Percentiles rank a stretch among this genome's conserved stretches.
phyloP scores from a whole-genome alignment of 2,888 invertebrate species.

The Phlogophora meticulosa region DNA sequence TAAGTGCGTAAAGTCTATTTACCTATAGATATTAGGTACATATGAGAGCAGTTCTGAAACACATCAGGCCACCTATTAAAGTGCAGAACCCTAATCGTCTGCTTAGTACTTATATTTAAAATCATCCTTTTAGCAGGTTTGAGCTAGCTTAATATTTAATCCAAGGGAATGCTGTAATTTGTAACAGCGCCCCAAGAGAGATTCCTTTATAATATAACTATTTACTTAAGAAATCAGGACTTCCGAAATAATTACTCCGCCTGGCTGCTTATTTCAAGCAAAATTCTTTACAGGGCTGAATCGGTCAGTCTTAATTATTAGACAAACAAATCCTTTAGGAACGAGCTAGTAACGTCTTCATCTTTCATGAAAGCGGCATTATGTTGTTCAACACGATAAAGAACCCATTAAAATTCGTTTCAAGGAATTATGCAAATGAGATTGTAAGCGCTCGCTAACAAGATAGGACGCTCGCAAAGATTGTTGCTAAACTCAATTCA shows the following conservation, averaged over 20 bases:
- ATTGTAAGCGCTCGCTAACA: conserved; percentile 84
- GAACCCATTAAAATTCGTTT: conserved; percentile 85
- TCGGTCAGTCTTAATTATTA: conserved; percentile 69
- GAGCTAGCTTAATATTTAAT: conserved; percentile 12
- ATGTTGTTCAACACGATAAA: conserved; percentile 84
- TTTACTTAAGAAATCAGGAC: conserved; percentile 27
- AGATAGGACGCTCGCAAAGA: conserved; percentile 82
- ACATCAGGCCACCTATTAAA: too few relatives aligned
- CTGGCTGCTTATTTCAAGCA: conserved; percentile 47
- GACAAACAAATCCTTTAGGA: conserved; percentile 73
- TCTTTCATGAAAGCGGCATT: conserved; percentile 76
- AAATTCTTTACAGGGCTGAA: conserved; percentile 36
- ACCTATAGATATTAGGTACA: too few relatives aligned
- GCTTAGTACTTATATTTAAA: too few relatives aligned
- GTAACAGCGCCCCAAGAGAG: not conserved
- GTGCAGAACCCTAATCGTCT: too few relatives aligned
- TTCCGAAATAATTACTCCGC: conserved; percentile 39
- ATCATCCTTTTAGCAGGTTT: too few relatives aligned
- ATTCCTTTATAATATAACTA: not conserved
- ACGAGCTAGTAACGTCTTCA: conserved; percentile 59
- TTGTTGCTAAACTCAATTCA: conserved; percentile 85
- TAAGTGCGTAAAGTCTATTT: too few relatives aligned
- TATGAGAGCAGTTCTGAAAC: too few relatives aligned
- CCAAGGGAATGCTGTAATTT: conserved; percentile 11
- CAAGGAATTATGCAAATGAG: conserved; percentile 87